Evolutionary conservation across 2,888 invertebrate genomes (phyloP), one percentile per base, ranked within the genome.

Genomic region (Ennomos fuscantarius): DNA sequence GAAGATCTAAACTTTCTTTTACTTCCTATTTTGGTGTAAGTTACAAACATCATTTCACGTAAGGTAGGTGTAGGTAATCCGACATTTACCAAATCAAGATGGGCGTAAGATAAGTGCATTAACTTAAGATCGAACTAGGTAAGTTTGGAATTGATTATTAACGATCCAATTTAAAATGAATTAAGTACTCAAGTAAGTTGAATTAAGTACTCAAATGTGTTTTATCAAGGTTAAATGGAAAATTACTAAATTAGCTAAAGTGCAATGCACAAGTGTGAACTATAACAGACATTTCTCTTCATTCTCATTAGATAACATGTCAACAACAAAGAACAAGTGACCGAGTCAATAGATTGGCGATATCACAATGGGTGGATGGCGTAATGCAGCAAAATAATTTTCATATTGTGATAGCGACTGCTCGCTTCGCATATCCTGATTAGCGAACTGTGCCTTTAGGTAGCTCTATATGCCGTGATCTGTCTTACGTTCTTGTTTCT

Each of bases 311-410:
- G 52, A 57, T 57, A 57, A 47, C 15, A 24, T 24, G 24, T 10
- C 12, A 24, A 48, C 13, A 8, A n/a, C n/a, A n/a, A n/a, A 31
- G 34, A 44, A 53, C 41, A 40, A 50, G 51, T 41, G 51, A 35
- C 54, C 46, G 43, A 40, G 74, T 79, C 78, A 82, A 86, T 84
- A 77, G 80, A 82, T 81, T 81, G 72, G 79, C 80, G 79, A 82
- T 83, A 79, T 74, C 72, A 65, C 70, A 83, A 81, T 79, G 79
- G 76, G 74, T 79, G 77, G 74, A 75, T 79, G 77, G 73, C 74
- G 81, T 78, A 78, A 77, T 76, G 66, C 67, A 70, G 70, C 74
- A 67, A 69, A 66, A 70, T 64, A 66, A 64, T 66, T 55, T 64
- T 60, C 61, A 58, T 61, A 65, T 63, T 62, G 24, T 24, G 59